These are phyloP conservation scores for Paramormyrops kingsleyae DNA, from an alignment of 2,113 vertebrate species.

Conservation along the genomic window DNA sequence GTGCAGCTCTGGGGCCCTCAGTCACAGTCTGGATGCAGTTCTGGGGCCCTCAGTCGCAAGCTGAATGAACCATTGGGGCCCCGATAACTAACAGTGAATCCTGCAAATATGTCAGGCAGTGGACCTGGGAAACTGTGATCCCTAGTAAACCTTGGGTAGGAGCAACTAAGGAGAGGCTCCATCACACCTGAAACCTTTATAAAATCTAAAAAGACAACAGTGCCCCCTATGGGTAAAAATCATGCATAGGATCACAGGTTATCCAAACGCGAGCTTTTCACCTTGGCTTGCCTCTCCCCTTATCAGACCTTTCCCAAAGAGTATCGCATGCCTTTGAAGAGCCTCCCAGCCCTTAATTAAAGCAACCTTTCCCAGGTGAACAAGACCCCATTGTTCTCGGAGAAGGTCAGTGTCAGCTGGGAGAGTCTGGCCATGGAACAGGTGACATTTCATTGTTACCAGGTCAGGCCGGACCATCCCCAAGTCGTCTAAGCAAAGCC, in stretches of 20 bases:
- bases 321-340: conserved; percentile 18
- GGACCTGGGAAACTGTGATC: background rate
- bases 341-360: conserved; percentile 19
- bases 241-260: background rate
- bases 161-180: background rate
- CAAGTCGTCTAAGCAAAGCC: background rate
- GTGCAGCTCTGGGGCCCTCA: background rate
- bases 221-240: conserved; percentile 8
- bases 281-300: background rate
- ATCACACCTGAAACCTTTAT: background rate
- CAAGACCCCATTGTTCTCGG: background rate
- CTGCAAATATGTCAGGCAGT: background rate
- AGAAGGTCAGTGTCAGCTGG: conserved; percentile 6
- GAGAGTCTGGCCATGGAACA: background rate
- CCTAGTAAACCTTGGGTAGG: background rate
- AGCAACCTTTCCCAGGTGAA: conserved; percentile 24
- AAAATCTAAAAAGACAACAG: background rate
- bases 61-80: background rate
- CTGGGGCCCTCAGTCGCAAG: background rate
- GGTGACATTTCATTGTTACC: conserved; percentile 4
- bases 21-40: background rate
- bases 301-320: background rate
- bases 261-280: background rate
- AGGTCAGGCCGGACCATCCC: background rate
- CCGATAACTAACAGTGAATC: background rate